Conservation (phyloP, 2,113 vertebrate species). For the Caranx melampygus region DNA sequence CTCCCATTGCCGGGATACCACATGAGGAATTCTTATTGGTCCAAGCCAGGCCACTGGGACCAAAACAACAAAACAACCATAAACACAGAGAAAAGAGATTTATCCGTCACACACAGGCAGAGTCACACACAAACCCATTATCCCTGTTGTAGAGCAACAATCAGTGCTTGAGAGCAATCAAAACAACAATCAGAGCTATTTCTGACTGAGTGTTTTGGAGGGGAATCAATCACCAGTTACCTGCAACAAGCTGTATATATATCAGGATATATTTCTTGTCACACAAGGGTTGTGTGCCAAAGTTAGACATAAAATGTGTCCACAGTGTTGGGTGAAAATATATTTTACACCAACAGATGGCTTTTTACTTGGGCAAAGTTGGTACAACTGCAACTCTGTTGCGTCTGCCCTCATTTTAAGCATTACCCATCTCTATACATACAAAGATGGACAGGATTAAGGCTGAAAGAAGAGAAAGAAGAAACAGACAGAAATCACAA, state of each 20-base stretch:
- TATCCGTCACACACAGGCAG: slow-evolving; percentile 49
- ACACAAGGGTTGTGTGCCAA: neutral
- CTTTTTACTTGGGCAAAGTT: no score
- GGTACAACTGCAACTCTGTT: neutral
- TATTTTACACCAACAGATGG: no score
- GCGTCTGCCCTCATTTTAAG: neutral
- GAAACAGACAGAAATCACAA: neutral
- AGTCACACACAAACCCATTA: slow-evolving; percentile 11
- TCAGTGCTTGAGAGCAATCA: slow-evolving; percentile 1
- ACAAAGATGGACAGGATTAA: neutral
- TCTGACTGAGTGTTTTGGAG: slow-evolving; percentile 11
- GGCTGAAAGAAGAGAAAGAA: neutral
- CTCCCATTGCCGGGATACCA: slow-evolving; percentile 63
- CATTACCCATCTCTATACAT: neutral
- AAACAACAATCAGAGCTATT: slow-evolving; percentile 4
- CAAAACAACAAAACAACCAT: slow-evolving; percentile 57
- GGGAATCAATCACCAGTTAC: neutral
- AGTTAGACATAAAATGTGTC: neutral
- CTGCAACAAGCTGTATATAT: neutral
- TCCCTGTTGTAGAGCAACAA: slow-evolving; percentile 10
- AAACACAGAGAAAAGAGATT: slow-evolving; percentile 50
- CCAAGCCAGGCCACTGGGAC: slow-evolving; percentile 36
- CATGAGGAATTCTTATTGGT: slow-evolving; percentile 66
- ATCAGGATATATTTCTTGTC: neutral
- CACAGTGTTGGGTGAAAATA: neutral